Evolutionary conservation across 2,888 invertebrate species (phyloP), one percentile per base, ranked within the genome.

Genomic region (Drosophila limbata): DNA sequence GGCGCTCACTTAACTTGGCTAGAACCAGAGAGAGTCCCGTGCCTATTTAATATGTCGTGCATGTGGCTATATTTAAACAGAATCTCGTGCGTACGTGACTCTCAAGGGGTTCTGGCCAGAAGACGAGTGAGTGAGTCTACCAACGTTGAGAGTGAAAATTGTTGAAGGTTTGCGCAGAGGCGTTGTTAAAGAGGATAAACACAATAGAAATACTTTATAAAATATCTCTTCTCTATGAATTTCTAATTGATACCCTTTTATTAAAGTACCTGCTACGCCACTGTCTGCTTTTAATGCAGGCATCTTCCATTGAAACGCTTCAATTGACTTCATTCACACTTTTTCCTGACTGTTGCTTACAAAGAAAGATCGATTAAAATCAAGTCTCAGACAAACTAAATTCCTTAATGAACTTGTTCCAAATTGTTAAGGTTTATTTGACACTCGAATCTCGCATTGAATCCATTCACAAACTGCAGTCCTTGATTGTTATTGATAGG

Each of bases 81-180:
- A 87, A 90, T 81, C 84, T 90, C 88, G 84, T 88, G 87, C 84
- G 85, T 88, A 90, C 88, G 88, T 88, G 88, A 87, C 72, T 33
- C 40, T 51, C 53, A 52, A 48, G 66, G 40, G 53, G 44, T 62
- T 63, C 69, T 47, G 69, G 56, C 59, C 44, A 57, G 5, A 25
- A 59, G 35, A 17, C 48, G 33, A 70, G 50, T 67, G 61, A 76
- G 21, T 51, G 62, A 53, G 61, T 57, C 48, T 33, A 57, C 47
- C 45, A 59, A 21, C 47, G 45, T 53, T 65, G 45, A 56, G 25
- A 35, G 50, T 42, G 28, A 31, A 63, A 69, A 25, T 57, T 42
- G 75, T 72, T 61, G 47, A 17, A 60, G 57, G 44, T 33, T 63
- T 21, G 44, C 9, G 28, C 84, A 81, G 75, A 6, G 76, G 48